Conservation (phyloP, 2,113 vertebrate species). For the Embiotoca jacksoni region DNA sequence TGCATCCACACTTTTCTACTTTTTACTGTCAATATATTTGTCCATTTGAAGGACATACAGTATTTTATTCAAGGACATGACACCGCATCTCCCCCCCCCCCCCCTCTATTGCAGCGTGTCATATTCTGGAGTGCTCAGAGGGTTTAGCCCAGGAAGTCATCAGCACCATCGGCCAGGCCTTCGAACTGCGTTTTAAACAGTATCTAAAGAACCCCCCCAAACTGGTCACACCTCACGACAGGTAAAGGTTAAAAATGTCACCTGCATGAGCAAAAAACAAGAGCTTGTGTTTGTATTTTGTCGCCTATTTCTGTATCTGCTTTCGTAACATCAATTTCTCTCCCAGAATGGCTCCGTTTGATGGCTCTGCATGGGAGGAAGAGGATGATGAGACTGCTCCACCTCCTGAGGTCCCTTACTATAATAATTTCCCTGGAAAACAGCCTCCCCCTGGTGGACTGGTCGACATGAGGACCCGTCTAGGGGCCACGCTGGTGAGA, state of each 20-base stretch:
- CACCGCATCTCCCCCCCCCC: constrained; percentile 9
- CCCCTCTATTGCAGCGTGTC: constrained; percentile 87
- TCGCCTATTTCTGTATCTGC: background rate
- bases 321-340: background rate
- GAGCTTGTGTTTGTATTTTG: constrained; percentile 1
- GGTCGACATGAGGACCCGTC: constrained; percentile 91
- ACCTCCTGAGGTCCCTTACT: constrained; percentile 93
- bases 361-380: constrained; percentile 97
- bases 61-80: constrained; percentile 10
- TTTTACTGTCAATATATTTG: too few species aligned
- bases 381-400: constrained; percentile 90
- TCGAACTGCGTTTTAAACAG: constrained; percentile 97
- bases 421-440: constrained; percentile 97
- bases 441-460: constrained; percentile 95
- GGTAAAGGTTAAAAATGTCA: constrained; percentile 78
- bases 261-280: background rate
- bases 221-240: constrained; percentile 96
- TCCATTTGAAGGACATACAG: too few species aligned
- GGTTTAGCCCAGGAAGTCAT: constrained; percentile 98
- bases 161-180: constrained; percentile 98
- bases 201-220: constrained; percentile 98
- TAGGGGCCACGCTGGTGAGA: constrained; percentile 92
- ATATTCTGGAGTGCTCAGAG: constrained; percentile 96
- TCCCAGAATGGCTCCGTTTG: constrained; percentile 95
- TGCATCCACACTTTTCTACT: background rate